A percentile compares a stretch with the other conserved stretches of the same genome.
Conservation (phyloP, 2,797 vertebrate species). For the Sebastes jordani region DNA sequence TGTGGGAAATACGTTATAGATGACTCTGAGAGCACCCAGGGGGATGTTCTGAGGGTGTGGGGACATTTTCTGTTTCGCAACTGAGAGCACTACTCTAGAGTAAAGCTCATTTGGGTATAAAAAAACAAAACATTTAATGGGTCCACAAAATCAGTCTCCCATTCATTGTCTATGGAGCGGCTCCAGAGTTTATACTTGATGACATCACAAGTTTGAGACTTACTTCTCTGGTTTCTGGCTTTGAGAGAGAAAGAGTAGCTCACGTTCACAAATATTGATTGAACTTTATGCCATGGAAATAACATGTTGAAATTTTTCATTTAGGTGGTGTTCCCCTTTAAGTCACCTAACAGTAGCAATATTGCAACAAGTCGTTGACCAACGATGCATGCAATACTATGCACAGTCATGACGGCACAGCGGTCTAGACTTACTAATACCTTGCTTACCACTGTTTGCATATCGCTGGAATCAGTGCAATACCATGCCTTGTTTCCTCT, state of each 20-base stretch:
- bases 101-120: not conserved
- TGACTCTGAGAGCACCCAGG: not conserved
- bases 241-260: not conserved
- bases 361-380: not conserved
- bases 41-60: not conserved
- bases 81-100: not conserved
- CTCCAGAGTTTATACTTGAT: not conserved
- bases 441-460: conserved; percentile 21
- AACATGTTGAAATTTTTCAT: not conserved
- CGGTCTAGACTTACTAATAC: conserved; percentile 4
- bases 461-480: conserved; percentile 14
- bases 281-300: not conserved
- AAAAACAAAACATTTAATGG: not conserved
- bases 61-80: not conserved
- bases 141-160: not conserved
- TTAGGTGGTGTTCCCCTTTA: not conserved
- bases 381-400: not conserved
- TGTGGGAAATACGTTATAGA: not conserved
- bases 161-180: not conserved
- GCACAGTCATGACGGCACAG: no score
- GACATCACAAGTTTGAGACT: not conserved
- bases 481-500: conserved; percentile 19
- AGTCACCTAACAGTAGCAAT: not conserved
- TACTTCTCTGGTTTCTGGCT: not conserved
- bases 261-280: not conserved